A percentile compares a stretch with the other conserved stretches of the same genome.
Evolutionary conservation across 2,113 vertebrate genomes (phyloP).

Genomic region (Eleginops maclovinus): DNA sequence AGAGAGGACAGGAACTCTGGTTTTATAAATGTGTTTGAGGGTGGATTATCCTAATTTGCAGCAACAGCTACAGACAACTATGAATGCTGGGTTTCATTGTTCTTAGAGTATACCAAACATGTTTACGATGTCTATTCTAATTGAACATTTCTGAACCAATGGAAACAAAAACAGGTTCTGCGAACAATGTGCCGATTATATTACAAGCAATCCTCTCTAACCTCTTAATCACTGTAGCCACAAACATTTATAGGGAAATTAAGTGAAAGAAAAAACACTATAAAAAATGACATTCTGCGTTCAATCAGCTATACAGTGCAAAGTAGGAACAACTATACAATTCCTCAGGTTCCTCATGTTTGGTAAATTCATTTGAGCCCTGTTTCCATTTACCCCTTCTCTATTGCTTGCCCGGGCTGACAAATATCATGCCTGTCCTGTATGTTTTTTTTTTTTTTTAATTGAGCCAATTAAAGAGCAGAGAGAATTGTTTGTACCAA

Average conservation of each 20-base stretch:
- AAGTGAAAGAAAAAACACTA: background rate
- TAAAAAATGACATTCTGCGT: background rate
- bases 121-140: background rate
- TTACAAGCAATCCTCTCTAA: slow-evolving; percentile 14
- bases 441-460: no score
- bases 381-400: background rate
- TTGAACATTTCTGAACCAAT: slow-evolving; percentile 5
- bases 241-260: background rate
- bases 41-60: slow-evolving; percentile 50
- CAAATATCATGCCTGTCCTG: background rate
- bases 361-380: background rate
- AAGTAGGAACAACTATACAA: slow-evolving; percentile 1
- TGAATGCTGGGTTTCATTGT: background rate
- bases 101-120: background rate
- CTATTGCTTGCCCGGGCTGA: background rate
- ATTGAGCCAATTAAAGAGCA: background rate
- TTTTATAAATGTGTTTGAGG: slow-evolving; percentile 42
- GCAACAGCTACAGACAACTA: slow-evolving; percentile 38
- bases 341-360: background rate
- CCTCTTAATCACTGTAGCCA: background rate
- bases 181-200: background rate
- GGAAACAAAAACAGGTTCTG: background rate
- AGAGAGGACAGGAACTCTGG: slow-evolving; percentile 46
- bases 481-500: background rate
- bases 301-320: background rate